phyloP scores from a whole-genome alignment of 2,113 vertebrate genomes.

The Panthera uncia region DNA sequence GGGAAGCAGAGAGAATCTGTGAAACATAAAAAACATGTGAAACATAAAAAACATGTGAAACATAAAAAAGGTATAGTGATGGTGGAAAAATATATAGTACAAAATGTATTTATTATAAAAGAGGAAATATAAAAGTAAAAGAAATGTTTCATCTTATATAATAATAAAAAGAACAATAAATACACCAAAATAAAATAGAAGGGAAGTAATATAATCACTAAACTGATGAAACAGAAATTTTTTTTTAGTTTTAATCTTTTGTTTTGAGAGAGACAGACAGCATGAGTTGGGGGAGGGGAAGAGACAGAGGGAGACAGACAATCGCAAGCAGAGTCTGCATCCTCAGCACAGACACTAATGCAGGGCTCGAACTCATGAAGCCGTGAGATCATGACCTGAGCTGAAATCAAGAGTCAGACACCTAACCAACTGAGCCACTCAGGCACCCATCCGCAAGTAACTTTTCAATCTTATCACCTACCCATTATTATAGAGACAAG shows the following conservation, averaged over 20 bases:
- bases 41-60: not conserved
- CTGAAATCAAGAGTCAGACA: no score
- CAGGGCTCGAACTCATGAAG: no score
- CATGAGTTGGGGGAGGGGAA: no score
- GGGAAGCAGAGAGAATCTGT: no score
- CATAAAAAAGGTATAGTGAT: not conserved
- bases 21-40: not conserved
- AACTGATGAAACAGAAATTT: not conserved
- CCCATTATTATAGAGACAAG: not conserved
- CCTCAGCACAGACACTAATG: no score
- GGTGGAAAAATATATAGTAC: not conserved
- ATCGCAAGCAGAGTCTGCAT: no score
- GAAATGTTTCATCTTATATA: not conserved
- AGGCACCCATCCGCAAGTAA: not conserved
- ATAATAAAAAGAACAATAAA: not conserved
- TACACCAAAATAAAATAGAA: not conserved
- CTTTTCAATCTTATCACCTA: not conserved
- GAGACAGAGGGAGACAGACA: no score
- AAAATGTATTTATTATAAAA: not conserved
- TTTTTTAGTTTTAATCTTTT: not conserved
- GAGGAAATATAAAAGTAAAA: not conserved
- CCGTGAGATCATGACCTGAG: no score
- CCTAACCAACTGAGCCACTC: no score
- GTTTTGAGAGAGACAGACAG: no score
- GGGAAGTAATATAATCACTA: not conserved